A percentile compares a stretch with the other conserved stretches of the same genome.
Evolutionary conservation across 2,797 vertebrate genomes (phyloP).

Genomic region (Manis crassicaudata): DNA sequence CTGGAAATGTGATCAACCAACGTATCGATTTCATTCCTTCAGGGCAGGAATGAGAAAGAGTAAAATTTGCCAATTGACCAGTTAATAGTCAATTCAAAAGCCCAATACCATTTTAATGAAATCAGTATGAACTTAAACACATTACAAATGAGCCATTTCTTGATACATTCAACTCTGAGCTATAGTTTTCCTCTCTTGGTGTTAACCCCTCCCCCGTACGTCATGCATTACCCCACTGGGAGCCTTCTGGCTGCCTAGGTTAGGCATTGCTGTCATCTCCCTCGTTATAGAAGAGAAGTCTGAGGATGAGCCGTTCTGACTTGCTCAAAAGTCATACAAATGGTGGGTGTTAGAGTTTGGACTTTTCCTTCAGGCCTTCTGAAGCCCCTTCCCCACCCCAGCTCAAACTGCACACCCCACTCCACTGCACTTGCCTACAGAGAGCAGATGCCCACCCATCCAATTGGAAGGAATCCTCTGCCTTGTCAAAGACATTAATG

Average conservation of each 20-base stretch:
- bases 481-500: background rate
- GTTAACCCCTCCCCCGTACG: background rate
- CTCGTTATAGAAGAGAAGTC: background rate
- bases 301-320: background rate
- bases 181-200: background rate
- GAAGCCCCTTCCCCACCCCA: background rate
- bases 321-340: background rate
- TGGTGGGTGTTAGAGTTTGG: background rate
- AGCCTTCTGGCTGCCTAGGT: background rate
- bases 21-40: background rate
- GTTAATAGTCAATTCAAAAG: background rate
- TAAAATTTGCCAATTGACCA: background rate
- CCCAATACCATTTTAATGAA: background rate
- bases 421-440: background rate
- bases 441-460: background rate
- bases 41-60: background rate
- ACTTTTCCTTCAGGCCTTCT: background rate
- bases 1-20: background rate
- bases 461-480: background rate
- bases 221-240: background rate
- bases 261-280: background rate
- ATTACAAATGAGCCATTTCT: background rate
- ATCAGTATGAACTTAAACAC: background rate
- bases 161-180: background rate
- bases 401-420: background rate